Conservation (phyloP, 2,888 invertebrate species). For the Pandemis heparana region DNA sequence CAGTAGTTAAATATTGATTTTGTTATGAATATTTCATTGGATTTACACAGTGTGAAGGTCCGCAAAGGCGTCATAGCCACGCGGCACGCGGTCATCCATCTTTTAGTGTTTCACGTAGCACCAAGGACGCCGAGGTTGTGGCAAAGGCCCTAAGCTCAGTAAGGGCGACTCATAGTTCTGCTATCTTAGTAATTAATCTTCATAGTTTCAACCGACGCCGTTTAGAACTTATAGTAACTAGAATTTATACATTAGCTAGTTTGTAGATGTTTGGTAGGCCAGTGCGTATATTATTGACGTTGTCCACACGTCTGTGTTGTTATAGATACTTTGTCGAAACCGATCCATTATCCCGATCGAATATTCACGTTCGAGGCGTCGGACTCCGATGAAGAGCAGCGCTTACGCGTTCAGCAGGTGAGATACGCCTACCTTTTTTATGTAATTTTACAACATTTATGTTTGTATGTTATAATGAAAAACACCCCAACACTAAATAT, state of each 20-base stretch:
- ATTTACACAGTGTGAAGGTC: constrained; percentile 43
- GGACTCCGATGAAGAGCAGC: constrained; percentile 82
- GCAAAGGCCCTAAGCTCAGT: constrained; percentile 53
- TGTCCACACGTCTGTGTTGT: constrained; percentile 83
- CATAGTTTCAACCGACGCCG: constrained; percentile 16
- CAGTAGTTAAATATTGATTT: constrained; percentile 29
- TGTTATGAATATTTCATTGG: constrained; percentile 39
- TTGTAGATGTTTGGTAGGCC: constrained; percentile 40
- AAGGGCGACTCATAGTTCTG: constrained; percentile 39
- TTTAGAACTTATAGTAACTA: constrained; percentile 37
- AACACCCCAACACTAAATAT: constrained; percentile 1
- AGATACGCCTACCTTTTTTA: constrained; percentile 49
- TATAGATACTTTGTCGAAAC: constrained; percentile 86
- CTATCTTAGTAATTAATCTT: constrained; percentile 38
- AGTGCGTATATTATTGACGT: constrained; percentile 64
- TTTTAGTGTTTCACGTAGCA: constrained; percentile 54
- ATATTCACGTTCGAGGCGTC: constrained; percentile 82
- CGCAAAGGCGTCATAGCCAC: constrained; percentile 54
- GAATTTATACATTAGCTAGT: constrained; percentile 38
- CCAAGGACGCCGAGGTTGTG: constrained; percentile 58
- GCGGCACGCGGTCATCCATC: constrained; percentile 45
- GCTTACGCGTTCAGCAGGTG: constrained; percentile 82
- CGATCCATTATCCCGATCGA: constrained; percentile 82
- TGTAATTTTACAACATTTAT: background rate
- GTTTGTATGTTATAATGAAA: background rate